Conservation (phyloP, 2,797 vertebrate genomes). For the Psittacula derbiana region DNA sequence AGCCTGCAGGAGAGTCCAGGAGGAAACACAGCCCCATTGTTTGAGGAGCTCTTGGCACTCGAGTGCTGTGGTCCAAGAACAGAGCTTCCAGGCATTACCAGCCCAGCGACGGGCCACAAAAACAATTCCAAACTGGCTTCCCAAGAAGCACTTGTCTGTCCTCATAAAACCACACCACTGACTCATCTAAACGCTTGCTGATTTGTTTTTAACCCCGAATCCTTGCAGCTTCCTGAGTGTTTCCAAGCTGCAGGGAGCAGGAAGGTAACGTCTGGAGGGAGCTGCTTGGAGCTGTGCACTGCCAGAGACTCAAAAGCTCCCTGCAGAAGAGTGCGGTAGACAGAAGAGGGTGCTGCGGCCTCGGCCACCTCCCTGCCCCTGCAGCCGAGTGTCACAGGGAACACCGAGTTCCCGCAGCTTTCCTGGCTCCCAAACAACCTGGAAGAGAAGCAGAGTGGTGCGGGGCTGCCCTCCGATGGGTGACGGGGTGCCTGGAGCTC, state of each 20-base stretch:
- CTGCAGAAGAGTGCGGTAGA: background rate
- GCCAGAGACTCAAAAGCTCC: background rate
- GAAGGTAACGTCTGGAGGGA: background rate
- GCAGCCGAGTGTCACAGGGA: background rate
- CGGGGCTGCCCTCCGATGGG: background rate
- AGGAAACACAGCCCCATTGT: constrained; percentile 22
- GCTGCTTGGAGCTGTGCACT: fast-evolving
- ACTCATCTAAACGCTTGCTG: background rate
- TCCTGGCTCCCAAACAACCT: constrained; percentile 30
- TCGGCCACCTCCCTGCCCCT: background rate
- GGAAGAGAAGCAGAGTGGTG: background rate
- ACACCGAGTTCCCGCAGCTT: constrained; percentile 15
- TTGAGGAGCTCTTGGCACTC: background rate
- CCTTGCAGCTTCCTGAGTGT: background rate
- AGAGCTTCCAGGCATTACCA: background rate
- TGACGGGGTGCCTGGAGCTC: background rate
- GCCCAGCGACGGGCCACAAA: background rate
- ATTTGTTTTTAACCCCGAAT: background rate
- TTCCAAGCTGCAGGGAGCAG: background rate
- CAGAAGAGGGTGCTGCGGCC: constrained; percentile 70
- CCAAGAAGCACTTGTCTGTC: background rate
- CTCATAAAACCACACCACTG: background rate
- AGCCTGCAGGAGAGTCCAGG: background rate
- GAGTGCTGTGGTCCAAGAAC: background rate
- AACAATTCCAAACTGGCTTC: background rate